Percentiles rank a stretch among this genome's conserved stretches.
Evolutionary conservation across 53 echinoderm and acorn worm species (phyloP).

Genomic region (Hippasteria phrygiana): DNA sequence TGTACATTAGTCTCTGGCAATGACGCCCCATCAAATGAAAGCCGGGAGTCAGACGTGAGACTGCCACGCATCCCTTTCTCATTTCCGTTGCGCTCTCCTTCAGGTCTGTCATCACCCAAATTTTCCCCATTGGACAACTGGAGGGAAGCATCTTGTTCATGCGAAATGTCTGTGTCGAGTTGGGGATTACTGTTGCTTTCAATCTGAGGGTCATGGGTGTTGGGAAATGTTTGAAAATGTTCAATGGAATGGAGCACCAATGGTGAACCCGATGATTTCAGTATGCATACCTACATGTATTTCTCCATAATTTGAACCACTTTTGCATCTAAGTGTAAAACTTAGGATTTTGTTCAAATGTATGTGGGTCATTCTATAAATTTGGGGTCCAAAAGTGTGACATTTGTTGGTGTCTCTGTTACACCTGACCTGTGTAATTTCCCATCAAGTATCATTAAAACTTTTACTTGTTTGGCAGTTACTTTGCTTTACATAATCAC

Average conservation of each 20-base stretch:
- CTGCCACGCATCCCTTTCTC: neutral
- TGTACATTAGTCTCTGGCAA: neutral
- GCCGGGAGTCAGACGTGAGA: neutral
- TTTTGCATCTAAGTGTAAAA: no score
- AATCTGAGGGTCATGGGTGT: constrained; percentile 13
- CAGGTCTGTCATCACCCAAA: neutral
- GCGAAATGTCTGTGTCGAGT: constrained; percentile 14
- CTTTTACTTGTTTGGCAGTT: no score
- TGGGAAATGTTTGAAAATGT: neutral
- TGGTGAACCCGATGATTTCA: neutral
- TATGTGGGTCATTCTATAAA: no score
- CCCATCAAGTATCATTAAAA: no score
- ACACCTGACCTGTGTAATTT: no score
- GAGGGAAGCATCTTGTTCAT: neutral
- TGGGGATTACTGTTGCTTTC: neutral
- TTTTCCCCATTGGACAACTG: neutral
- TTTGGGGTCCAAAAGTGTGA: no score
- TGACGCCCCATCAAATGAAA: neutral
- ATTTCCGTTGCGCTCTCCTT: neutral
- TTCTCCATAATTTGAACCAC: no score
- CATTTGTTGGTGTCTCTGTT: no score
- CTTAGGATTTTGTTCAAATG: no score
- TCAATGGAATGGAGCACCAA: neutral
- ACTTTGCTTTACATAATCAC: no score
- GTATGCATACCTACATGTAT: neutral